Percentiles rank a stretch among this genome's conserved stretches.
Evolutionary conservation across 1,140 invertebrate genomes (phyloP).

Genomic region (Drosophila santomea): DNA sequence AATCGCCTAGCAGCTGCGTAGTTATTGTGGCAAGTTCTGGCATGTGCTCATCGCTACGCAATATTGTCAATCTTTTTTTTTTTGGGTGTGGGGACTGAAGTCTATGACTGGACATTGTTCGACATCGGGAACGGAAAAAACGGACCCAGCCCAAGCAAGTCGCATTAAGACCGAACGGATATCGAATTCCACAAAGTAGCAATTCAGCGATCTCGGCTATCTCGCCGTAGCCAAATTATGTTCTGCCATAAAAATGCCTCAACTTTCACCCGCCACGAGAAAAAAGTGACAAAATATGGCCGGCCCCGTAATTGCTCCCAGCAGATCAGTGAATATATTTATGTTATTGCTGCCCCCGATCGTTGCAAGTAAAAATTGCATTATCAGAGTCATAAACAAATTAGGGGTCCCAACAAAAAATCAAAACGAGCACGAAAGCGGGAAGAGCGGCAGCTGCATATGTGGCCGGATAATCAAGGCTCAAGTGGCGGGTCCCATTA

Average conservation of each 20-base stretch:
- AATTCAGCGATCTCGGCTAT: constrained; percentile 12
- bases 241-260: constrained; percentile 69
- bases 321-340: constrained; percentile 79
- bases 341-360: constrained; percentile 65
- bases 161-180: constrained; percentile 15
- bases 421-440: constrained; percentile 15
- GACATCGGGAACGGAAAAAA: not conserved
- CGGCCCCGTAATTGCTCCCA: constrained; percentile 76
- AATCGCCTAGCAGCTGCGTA: constrained; percentile 63
- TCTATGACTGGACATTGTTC: constrained; percentile 31
- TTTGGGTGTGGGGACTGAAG: constrained; percentile 7
- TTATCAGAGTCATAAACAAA: constrained; percentile 79
- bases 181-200: constrained; percentile 8
- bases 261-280: constrained; percentile 67
- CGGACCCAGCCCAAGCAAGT: constrained; percentile 6
- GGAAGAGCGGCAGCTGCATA: constrained; percentile 41
- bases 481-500: constrained; percentile 78
- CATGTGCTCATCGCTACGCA: constrained; percentile 62
- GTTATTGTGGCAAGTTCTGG: constrained; percentile 62
- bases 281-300: constrained; percentile 81
- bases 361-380: constrained; percentile 74
- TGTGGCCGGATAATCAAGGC: constrained; percentile 57
- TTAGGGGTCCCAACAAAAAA: constrained; percentile 53
- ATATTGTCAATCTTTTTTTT: constrained; percentile 34
- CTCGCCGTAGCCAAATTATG: constrained; percentile 35